These are phyloP conservation scores for Sapayoa aenigma DNA, from an alignment of 2,113 vertebrate species.

Conservation along the genomic window DNA sequence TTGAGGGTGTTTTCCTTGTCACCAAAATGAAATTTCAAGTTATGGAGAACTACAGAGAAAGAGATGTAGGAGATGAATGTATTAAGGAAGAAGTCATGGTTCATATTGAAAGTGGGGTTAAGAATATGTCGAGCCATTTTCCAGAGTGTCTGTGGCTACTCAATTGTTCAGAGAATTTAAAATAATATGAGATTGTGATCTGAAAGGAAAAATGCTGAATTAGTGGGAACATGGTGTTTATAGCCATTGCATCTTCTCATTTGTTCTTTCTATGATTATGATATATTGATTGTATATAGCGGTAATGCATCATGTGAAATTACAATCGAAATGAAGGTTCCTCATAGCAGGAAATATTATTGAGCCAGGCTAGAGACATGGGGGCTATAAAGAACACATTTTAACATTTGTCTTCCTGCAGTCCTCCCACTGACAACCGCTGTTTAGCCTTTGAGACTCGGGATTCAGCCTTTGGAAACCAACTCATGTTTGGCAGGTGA, in stretches of 20 bases:
- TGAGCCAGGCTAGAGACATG: not conserved
- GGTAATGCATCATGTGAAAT: constrained; percentile 7
- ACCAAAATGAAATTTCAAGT: not conserved
- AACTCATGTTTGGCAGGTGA: not conserved
- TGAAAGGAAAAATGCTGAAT: not conserved
- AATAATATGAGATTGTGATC: not conserved
- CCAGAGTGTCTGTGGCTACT: not conserved
- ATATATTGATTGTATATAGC: constrained; percentile 20
- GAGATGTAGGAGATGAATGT: not conserved
- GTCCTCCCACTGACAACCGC: not conserved
- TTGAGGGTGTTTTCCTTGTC: not conserved
- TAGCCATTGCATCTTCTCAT: not conserved
- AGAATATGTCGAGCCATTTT: not conserved
- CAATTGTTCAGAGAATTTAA: not conserved
- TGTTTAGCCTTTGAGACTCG: constrained; percentile 33
- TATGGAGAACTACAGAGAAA: not conserved
- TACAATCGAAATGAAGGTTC: constrained; percentile 7
- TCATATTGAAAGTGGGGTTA: not conserved
- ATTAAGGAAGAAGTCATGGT: not conserved
- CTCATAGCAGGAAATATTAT: constrained; percentile 14
- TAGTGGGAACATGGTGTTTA: not conserved
- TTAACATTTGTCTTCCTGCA: constrained; percentile 8
- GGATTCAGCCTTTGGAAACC: constrained; percentile 24
- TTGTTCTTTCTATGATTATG: constrained; percentile 13
- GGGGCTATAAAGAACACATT: not conserved